A percentile compares a stretch with the other conserved stretches of the same genome.
Evolutionary conservation across 2,797 vertebrate genomes (phyloP).

Genomic region (Lacerta viridis): DNA sequence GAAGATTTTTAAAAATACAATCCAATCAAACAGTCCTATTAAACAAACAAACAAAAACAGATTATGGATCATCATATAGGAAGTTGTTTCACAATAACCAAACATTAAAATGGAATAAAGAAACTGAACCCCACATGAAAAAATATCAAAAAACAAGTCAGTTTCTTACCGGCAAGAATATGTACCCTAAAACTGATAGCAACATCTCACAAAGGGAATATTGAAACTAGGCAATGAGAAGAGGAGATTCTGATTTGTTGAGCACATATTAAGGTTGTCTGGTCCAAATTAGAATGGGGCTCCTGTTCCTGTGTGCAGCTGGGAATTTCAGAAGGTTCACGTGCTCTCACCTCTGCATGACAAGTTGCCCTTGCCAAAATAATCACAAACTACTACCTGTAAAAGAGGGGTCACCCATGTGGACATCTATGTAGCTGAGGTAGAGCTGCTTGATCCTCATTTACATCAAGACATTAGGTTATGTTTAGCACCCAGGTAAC

Average conservation of each 20-base stretch:
- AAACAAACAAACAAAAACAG: background rate
- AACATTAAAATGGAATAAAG: conserved; percentile 8
- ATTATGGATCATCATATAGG: background rate
- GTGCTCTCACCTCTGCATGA: background rate
- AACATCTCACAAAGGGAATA: conserved; percentile 35
- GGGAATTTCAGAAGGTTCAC: background rate
- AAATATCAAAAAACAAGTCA: background rate
- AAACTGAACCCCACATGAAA: background rate
- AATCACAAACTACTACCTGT: background rate
- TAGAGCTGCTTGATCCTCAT: too few species aligned
- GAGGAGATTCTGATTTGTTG: conserved; percentile 40
- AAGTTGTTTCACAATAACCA: conserved; percentile 16
- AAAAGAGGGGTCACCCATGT: background rate
- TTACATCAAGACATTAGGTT: too few species aligned
- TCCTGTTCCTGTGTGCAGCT: background rate
- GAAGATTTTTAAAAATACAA: too few species aligned
- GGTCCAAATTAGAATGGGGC: background rate
- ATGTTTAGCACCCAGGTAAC: background rate
- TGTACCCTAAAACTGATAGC: background rate
- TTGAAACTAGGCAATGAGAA: conserved; percentile 49
- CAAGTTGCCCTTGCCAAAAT: background rate
- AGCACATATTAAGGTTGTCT: too few species aligned
- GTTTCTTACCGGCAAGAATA: background rate
- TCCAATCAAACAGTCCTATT: too few species aligned
- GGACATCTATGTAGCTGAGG: background rate